Evolutionary conservation across 1,140 invertebrate species (phyloP), one percentile per base, ranked within the genome.

Genomic region (Caenorhabditis remanei): DNA sequence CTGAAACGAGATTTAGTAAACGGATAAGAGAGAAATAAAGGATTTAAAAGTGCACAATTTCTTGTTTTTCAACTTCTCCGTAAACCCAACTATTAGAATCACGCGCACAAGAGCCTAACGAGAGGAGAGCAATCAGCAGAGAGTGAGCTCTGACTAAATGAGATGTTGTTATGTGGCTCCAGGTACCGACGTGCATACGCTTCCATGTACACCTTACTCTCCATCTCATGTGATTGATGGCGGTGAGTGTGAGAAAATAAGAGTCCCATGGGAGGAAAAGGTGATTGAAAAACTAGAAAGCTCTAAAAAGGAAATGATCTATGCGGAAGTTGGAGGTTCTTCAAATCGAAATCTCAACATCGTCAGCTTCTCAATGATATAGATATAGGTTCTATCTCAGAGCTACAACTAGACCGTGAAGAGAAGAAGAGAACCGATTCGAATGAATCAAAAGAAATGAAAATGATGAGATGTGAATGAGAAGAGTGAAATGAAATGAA

Each of bases 151-250:
- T n/a, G n/a, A 71, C 4, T 71, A 71, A 43, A 46, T 43, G 41
- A 46, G 41, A 11, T 41, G 43, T 71, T 71, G 40, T 71, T 32
- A 71, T 71, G 67, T 48, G 43, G 43, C 24, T 71, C 41, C 41
- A 14, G 6, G n/a, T 13, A 40, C 63, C 40, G n/a, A 40, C 41
- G 46, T 46, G 41, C 13, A 65, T 40, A 41, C 19, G 24, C 63
- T 19, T 5, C 63, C 40, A 32, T 32, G 11, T 6, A 65, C 11
- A 65, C 67, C 46, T 41, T 46, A 32, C 32, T 41, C 67, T 71
- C 67, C 46, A 71, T 71, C 43, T 71, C 67, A 71, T 19, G 67
- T 71, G 67, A 71, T 71, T 71, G 67, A 43, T 71, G 67, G 43
- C 3, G 61, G 43, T 13, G 61, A 65, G 61, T 65, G 61, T 65